phyloP scores from a whole-genome alignment of 2,113 vertebrate species.

The Diphyllodes magnificus region DNA sequence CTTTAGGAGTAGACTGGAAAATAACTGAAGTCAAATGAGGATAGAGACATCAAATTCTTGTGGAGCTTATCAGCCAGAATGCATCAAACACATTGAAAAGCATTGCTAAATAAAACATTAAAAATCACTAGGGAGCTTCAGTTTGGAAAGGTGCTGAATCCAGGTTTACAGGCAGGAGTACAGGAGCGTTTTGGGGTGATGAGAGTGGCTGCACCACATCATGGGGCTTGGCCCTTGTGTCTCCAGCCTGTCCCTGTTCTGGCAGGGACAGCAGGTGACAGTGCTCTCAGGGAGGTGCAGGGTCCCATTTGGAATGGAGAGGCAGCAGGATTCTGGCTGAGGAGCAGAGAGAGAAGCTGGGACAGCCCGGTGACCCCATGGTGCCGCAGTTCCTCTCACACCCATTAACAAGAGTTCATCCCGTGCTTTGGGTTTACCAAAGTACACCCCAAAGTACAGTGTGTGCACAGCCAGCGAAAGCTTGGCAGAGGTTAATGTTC shows the following conservation, averaged over 20 bases:
- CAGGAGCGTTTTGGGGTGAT: rapidly evolving
- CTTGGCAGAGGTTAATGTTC: background rate
- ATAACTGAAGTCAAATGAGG: background rate
- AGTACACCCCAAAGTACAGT: background rate
- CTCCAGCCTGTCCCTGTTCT: background rate
- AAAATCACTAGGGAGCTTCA: background rate
- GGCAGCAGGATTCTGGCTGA: background rate
- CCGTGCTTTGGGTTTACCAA: background rate
- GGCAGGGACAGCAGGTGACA: background rate
- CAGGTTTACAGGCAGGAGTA: background rate
- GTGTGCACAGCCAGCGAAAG: background rate
- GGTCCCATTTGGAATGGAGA: background rate
- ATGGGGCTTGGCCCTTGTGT: background rate
- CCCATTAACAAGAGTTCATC: background rate
- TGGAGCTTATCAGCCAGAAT: background rate
- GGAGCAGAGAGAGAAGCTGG: background rate
- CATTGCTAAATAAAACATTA: background rate
- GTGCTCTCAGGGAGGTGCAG: background rate
- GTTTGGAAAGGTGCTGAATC: background rate
- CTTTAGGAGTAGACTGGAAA: background rate
- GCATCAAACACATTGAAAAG: background rate
- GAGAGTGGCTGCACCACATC: background rate
- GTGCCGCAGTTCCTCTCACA: rapidly evolving
- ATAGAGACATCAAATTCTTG: background rate
- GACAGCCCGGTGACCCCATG: rapidly evolving